phyloP scores from a whole-genome alignment of 2,113 vertebrate species.

The Gnathonemus echidnorhynchus region DNA sequence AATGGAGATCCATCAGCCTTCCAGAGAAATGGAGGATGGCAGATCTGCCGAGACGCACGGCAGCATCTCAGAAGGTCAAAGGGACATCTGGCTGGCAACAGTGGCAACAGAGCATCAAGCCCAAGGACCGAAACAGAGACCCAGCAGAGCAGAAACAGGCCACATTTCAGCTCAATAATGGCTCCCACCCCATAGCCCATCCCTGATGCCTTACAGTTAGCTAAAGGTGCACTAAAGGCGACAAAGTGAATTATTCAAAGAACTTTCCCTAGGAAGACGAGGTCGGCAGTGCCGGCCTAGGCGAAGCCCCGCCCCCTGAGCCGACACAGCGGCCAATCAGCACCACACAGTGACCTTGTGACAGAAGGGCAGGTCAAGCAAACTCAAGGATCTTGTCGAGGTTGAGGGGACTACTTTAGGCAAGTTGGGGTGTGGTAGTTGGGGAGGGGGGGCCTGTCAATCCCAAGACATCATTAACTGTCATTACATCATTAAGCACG shows the following conservation, averaged over 20 bases:
- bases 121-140: neutral
- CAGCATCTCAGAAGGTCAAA: constrained; percentile 1
- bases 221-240: neutral
- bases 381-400: neutral
- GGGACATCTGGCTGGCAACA: neutral
- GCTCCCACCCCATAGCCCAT: neutral
- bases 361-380: neutral
- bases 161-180: neutral
- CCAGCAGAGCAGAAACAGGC: neutral
- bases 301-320: neutral
- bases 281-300: neutral
- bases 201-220: neutral
- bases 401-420: neutral
- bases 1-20: neutral
- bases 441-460: neutral
- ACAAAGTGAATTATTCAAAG: neutral
- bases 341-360: neutral
- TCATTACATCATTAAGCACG: neutral
- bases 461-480: neutral
- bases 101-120: neutral
- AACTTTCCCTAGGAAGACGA: neutral
- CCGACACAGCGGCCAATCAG: neutral
- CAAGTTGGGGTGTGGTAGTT: neutral
- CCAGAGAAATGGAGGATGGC: neutral
- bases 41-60: neutral